Evolutionary conservation across 2,113 vertebrate species (phyloP).

Genomic region (Thymallus thymallus): DNA sequence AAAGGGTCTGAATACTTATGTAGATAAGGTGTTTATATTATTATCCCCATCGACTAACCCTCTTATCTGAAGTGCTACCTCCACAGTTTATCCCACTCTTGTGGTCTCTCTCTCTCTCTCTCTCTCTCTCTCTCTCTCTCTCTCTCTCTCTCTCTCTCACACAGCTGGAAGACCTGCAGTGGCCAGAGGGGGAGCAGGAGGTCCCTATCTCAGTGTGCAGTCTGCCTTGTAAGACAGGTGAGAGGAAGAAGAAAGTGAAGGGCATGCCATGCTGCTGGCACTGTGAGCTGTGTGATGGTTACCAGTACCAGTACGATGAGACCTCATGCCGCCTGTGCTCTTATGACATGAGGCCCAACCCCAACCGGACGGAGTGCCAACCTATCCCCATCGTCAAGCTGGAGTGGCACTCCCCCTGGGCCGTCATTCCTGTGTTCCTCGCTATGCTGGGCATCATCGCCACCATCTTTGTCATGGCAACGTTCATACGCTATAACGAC

Average conservation of each 20-base stretch:
- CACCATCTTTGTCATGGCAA: constrained; percentile 72
- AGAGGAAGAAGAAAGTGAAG: constrained; percentile 73
- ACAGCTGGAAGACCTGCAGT: constrained; percentile 72
- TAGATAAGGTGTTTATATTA: too few relatives aligned
- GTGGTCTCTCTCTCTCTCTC: constrained; percentile 2
- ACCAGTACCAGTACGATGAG: constrained; percentile 72
- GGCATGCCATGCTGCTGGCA: constrained; percentile 74
- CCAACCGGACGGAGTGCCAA: constrained; percentile 70
- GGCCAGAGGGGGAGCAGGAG: constrained; percentile 69
- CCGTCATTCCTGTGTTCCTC: constrained; percentile 68
- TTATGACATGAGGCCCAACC: constrained; percentile 68
- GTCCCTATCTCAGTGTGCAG: constrained; percentile 71
- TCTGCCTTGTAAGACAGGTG: constrained; percentile 67
- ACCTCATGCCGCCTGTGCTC: constrained; percentile 67
- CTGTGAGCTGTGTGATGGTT: constrained; percentile 70
- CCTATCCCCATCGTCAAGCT: constrained; percentile 70
- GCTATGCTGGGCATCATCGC: constrained; percentile 71
- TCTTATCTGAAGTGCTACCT: constrained; percentile 13
- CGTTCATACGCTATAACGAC: constrained; percentile 69
- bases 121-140: constrained; percentile 10
- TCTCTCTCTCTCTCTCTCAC: constrained; percentile 32
- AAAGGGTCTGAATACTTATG: too few relatives aligned
- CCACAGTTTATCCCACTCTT: constrained; percentile 2
- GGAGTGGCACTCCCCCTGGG: constrained; percentile 73
- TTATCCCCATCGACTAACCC: background rate